Evolutionary conservation across 2,888 invertebrate species (phyloP), one percentile per base, ranked within the genome.

Genomic region (Crossocerus cetratus): DNA sequence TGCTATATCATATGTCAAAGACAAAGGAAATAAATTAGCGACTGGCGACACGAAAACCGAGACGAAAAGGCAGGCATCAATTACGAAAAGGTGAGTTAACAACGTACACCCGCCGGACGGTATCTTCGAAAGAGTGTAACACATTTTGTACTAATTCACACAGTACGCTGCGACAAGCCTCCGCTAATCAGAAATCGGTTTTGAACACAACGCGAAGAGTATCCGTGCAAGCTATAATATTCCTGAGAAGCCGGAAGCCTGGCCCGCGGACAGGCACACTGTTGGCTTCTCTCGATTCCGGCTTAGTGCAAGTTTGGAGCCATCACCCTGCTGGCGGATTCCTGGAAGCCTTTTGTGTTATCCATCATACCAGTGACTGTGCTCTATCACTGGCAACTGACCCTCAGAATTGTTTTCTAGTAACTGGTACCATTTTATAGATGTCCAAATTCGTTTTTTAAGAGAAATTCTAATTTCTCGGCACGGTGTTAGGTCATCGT

Each of bases 251-350:
- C 0, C 91, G 96, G 67, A 91, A 92, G 42, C 90, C 91, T 86
- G 90, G 90, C 43, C 91, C 91, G 43, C 86, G 91, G 4, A 90
- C 92, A 49, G 96, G 95, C 11, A 94, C 94, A 0, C 90, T 97
- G 13, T 88, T 96, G 63, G 92, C 96, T 0, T 92, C 95, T 0
- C 90, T 96, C 74, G 95, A 95, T 86, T 95, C 95, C 78, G 97
- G 97, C 0, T 91, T 92, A 69, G 91, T 96, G 73, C 95, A 97
- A 91, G 92, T 94, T 21, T 97, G 96, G 95, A 96, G 96, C 18
- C 95, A 96, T 88, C 95, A 96, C 89, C 92, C 94, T 49, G 93
- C 92, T 13, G 95, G 95, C 13, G 95, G 95, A 5, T 94, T 93
- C 88, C 90, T 95, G 68, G 93, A 93, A 43, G 92, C 94, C 23